These are phyloP conservation scores for Teleiodes luculella DNA, from an alignment of 2,888 invertebrate species.

Conservation along the genomic window DNA sequence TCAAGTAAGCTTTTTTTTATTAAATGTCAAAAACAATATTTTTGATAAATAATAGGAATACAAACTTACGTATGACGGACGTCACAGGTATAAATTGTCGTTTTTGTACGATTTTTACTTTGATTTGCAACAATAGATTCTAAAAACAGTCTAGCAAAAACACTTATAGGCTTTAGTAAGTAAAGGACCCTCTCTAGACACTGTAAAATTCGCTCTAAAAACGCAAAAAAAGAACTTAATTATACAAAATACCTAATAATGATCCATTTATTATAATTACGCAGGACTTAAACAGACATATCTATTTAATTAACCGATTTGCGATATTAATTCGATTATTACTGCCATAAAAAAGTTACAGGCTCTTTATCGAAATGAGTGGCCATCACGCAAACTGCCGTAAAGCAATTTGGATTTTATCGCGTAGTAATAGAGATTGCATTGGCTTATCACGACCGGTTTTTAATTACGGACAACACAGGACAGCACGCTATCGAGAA, in stretches of 20 bases:
- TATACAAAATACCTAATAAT: conserved; percentile 1
- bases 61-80: no score
- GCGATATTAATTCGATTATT: conserved; percentile 75
- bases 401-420: conserved; percentile 73
- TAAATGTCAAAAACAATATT: no score
- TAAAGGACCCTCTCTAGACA: no score
- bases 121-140: no score
- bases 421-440: conserved; percentile 66
- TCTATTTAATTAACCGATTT: conserved; percentile 74
- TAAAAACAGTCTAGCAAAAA: neutral
- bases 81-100: no score
- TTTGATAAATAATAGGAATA: no score
- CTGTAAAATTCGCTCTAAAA: no score
- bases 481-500: neutral
- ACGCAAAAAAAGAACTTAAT: neutral
- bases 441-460: conserved; percentile 60
- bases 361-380: conserved; percentile 42
- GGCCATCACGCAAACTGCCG: conserved; percentile 28
- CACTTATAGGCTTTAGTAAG: no score
- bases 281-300: conserved; percentile 36
- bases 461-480: conserved; percentile 53
- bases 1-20: no score
- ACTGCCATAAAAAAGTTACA: conserved; percentile 69
- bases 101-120: no score
- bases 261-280: conserved; percentile 22